These are phyloP conservation scores for Tetrax tetrax DNA, from an alignment of 2,113 vertebrate species.

Conservation along the genomic window DNA sequence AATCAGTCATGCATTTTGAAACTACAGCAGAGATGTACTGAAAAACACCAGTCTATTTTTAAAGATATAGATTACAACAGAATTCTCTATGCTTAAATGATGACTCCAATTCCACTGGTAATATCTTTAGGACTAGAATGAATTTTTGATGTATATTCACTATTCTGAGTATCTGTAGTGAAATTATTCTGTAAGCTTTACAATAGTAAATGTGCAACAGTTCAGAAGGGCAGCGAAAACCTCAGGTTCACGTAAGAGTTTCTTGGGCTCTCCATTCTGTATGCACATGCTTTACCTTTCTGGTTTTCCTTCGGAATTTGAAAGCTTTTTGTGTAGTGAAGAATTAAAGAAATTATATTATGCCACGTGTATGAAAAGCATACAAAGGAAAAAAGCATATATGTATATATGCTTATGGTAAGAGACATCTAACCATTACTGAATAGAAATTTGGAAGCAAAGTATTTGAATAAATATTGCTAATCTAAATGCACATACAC, in stretches of 20 bases:
- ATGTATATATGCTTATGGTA: background rate
- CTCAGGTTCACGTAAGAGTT: background rate
- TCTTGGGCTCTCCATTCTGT: background rate
- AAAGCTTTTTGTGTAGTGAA: background rate
- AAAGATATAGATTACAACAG: background rate
- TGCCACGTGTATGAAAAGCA: background rate
- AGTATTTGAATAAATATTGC: background rate
- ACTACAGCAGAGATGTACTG: background rate
- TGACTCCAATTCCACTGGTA: background rate
- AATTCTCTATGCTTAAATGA: background rate
- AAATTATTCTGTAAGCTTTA: background rate
- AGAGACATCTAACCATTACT: background rate
- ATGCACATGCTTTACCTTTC: background rate
- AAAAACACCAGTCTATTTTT: background rate
- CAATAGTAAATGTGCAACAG: background rate
- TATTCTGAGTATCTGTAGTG: background rate
- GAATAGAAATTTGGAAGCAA: background rate
- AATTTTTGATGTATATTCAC: background rate
- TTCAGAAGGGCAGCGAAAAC: background rate
- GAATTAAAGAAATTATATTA: background rate
- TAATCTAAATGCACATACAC: background rate
- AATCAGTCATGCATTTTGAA: background rate
- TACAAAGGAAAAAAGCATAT: background rate
- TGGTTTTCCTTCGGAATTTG: background rate
- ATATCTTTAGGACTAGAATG: background rate